Evolutionary conservation across 2,113 vertebrate species (phyloP), one percentile per base, ranked within the genome.

Genomic region (Coptodon bakossiorum): DNA sequence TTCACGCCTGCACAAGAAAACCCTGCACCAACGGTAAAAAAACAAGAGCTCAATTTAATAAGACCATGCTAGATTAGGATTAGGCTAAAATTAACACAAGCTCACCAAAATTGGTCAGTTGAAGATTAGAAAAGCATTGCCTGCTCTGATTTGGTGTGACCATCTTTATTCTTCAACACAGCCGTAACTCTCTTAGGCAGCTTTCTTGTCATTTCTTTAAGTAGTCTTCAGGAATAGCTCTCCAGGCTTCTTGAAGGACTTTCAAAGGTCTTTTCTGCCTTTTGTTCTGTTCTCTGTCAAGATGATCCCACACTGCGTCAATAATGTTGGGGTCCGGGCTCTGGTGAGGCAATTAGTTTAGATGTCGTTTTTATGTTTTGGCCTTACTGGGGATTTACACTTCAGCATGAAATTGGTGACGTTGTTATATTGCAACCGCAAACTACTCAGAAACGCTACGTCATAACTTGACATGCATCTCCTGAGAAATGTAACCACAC

Each of bases 21-120:
- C 16, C 1, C 0, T 7, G 2, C 50, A 22, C n/a, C 52, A 54
- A 54, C 0, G 5, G 52, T 54, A 54, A 54, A 53, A 17, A 53
- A 54, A 54, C n/a, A 54, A 22, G 52, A 11, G 52, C 1, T 54
- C n/a, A 22, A 54, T 54, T 54, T 22, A 54, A 22, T 54, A 22
- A 54, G 1, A 54, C 52, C 52, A 22, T 54, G 52, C 52, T 53
- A 53, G n/a, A 2, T 54, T 54, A 22, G 19, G n/a, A 22, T 54
- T 54, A 31, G 27, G 27, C 57, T 61, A 71, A 24, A 24, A 43
- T 43, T 43, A 13, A 45, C n/a, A 43, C n/a, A 17, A 43, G 8
- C 22, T 45, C 68, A 27, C 22, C 38, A 73, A 73, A 73, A 73
- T 45, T 73, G 22, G 38, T 27, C 38, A 45, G 22, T 9, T 27